Conservation (phyloP, 2,113 vertebrate species). For the Charina bottae region DNA sequence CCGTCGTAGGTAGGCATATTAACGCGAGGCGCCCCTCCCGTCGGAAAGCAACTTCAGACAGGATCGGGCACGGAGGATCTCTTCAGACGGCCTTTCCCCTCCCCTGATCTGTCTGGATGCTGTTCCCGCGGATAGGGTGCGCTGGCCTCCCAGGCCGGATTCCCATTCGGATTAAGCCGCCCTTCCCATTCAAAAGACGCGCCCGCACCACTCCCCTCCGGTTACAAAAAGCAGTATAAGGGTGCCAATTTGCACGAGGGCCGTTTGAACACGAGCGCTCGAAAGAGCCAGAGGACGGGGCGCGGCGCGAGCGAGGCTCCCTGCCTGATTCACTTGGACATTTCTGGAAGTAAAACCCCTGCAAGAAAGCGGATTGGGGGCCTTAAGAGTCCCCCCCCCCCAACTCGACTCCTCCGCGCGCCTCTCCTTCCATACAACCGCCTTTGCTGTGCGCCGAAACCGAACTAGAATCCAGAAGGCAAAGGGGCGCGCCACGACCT, state of each 20-base stretch:
- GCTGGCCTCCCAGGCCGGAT: neutral
- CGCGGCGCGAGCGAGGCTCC: neutral
- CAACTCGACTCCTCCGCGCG: neutral
- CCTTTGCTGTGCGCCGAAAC: neutral
- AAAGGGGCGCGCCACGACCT: neutral
- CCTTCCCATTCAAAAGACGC: neutral
- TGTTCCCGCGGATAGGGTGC: neutral
- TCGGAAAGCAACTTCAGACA: neutral
- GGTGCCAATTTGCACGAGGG: neutral
- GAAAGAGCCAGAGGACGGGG: neutral
- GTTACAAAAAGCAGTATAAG: neutral
- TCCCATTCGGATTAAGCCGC: neutral
- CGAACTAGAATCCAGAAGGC: neutral
- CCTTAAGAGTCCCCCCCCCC: fast-evolving
- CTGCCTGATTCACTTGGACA: neutral
- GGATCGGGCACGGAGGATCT: neutral
- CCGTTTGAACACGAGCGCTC: neutral
- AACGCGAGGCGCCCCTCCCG: neutral
- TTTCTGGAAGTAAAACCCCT: neutral
- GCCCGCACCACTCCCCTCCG: neutral
- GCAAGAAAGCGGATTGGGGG: neutral
- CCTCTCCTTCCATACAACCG: neutral
- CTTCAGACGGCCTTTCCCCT: neutral
- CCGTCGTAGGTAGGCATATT: neutral
- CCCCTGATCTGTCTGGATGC: no score